phyloP scores from a whole-genome alignment of 2,797 vertebrate species.

The Nyctibius grandis region DNA sequence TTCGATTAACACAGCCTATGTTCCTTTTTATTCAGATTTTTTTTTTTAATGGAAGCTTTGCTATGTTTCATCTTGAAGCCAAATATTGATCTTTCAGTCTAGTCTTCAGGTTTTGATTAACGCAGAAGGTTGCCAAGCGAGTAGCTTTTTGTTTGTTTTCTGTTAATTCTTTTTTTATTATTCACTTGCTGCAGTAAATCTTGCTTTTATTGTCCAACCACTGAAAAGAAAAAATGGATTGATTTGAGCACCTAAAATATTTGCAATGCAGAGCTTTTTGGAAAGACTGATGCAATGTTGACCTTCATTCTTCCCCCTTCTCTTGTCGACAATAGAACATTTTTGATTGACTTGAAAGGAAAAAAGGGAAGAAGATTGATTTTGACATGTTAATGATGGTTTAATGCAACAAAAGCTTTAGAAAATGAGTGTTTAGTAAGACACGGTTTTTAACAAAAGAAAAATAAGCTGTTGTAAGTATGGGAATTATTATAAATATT shows the following conservation, averaged over 20 bases:
- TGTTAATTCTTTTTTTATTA: slow-evolving; percentile 80
- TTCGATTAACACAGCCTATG: slow-evolving; percentile 62
- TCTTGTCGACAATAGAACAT: slow-evolving; percentile 18
- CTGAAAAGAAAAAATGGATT: slow-evolving; percentile 74
- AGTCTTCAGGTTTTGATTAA: slow-evolving; percentile 78
- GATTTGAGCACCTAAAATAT: slow-evolving; percentile 76
- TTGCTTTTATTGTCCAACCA: slow-evolving; percentile 74
- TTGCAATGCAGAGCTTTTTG: slow-evolving; percentile 60
- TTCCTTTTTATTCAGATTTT: slow-evolving; percentile 33
- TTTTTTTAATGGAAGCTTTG: slow-evolving; percentile 61
- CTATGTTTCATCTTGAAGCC: slow-evolving; percentile 73
- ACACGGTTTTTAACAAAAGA: slow-evolving; percentile 28
- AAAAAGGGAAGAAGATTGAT: slow-evolving; percentile 29
- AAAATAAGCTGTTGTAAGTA: slow-evolving; percentile 6
- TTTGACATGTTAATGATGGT: slow-evolving; percentile 37
- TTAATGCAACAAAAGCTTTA: slow-evolving; percentile 49
- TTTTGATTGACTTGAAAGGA: slow-evolving; percentile 41
- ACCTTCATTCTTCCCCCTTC: slow-evolving; percentile 37
- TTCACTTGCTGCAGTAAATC: slow-evolving; percentile 76
- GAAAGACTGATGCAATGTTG: slow-evolving; percentile 52
- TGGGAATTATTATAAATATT: slow-evolving; percentile 33
- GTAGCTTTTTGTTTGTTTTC: slow-evolving; percentile 77
- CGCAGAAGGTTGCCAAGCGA: slow-evolving; percentile 69
- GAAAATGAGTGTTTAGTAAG: slow-evolving; percentile 45
- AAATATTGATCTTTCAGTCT: slow-evolving; percentile 78